These are phyloP conservation scores for Mesaphorura yosii DNA, from an alignment of 1,140 invertebrate species.

Conservation along the genomic window DNA sequence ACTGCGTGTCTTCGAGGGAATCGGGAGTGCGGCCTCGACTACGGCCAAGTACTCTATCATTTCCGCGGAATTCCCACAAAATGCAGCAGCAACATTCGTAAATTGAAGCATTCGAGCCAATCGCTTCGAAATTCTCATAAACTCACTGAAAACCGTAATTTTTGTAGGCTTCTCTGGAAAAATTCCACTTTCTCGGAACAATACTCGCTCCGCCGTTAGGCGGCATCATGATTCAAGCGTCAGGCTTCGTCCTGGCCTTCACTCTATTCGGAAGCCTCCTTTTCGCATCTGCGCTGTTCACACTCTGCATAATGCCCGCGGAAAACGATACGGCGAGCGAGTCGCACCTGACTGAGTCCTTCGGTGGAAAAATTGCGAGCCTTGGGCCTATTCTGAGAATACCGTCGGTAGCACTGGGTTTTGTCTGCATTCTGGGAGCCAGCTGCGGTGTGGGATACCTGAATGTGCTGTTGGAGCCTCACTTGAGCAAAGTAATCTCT, in stretches of 20 bases:
- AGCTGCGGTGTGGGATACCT: slow-evolving; percentile 71
- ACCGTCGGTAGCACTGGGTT: slow-evolving; percentile 54
- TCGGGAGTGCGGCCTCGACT: slow-evolving; percentile 46
- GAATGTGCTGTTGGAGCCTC: slow-evolving; percentile 64
- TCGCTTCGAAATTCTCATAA: not conserved
- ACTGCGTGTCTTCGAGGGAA: slow-evolving; percentile 45
- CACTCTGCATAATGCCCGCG: slow-evolving; percentile 14
- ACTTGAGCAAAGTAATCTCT: slow-evolving; percentile 52
- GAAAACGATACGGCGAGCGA: slow-evolving; percentile 2
- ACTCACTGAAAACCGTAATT: not conserved
- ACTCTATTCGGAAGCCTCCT: slow-evolving; percentile 41
- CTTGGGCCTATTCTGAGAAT: slow-evolving; percentile 61
- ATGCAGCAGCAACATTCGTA: slow-evolving; percentile 48
- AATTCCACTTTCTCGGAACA: slow-evolving; percentile 45
- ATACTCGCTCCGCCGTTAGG: no score
- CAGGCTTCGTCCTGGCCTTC: slow-evolving; percentile 79
- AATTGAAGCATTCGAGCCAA: slow-evolving; percentile 12
- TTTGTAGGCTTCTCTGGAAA: slow-evolving; percentile 67
- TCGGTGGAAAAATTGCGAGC: no score
- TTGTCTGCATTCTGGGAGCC: slow-evolving; percentile 56
- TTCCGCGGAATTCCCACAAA: slow-evolving; percentile 51
- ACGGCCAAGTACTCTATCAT: slow-evolving; percentile 49
- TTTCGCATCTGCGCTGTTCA: slow-evolving; percentile 2
- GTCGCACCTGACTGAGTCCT: no score
- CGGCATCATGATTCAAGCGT: no score